These are phyloP conservation scores for Mycetomoellerius zeteki DNA, from an alignment of 1,140 invertebrate genomes.

Conservation along the genomic window DNA sequence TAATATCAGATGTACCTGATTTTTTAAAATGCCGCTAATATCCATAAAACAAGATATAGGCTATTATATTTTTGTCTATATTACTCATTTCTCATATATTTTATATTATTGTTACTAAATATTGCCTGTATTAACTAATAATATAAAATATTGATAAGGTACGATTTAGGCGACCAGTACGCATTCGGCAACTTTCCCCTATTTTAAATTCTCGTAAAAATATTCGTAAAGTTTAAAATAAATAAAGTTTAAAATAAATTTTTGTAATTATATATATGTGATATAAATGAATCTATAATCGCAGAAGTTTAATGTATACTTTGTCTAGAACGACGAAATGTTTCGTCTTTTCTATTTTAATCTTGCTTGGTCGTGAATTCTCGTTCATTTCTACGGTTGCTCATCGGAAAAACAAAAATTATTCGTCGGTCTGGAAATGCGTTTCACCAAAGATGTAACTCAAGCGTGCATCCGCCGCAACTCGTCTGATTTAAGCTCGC, in stretches of 20 bases:
- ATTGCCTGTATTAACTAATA: too few relatives aligned
- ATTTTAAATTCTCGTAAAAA: too few relatives aligned
- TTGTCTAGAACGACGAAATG: background rate
- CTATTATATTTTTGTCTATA: too few relatives aligned
- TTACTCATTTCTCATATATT: too few relatives aligned
- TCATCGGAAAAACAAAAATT: slow-evolving; percentile 49
- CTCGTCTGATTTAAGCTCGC: slow-evolving; percentile 63
- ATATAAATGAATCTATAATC: background rate
- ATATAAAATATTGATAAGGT: too few relatives aligned
- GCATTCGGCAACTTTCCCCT: too few relatives aligned
- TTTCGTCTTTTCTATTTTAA: slow-evolving; percentile 3
- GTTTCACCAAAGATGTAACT: slow-evolving; percentile 48
- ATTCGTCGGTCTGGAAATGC: slow-evolving; percentile 47
- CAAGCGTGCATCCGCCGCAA: slow-evolving; percentile 36
- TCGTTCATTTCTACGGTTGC: background rate
- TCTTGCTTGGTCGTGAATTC: slow-evolving; percentile 1
- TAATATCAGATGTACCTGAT: too few relatives aligned
- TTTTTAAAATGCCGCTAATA: too few relatives aligned
- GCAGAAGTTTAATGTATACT: background rate
- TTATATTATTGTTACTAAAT: too few relatives aligned
- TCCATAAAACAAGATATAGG: too few relatives aligned
- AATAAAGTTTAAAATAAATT: background rate
- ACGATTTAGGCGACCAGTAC: too few relatives aligned
- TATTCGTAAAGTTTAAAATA: background rate
- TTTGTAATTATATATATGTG: background rate